phyloP scores from a whole-genome alignment of 1,140 invertebrate genomes.

The Sminthurides bifidus region DNA sequence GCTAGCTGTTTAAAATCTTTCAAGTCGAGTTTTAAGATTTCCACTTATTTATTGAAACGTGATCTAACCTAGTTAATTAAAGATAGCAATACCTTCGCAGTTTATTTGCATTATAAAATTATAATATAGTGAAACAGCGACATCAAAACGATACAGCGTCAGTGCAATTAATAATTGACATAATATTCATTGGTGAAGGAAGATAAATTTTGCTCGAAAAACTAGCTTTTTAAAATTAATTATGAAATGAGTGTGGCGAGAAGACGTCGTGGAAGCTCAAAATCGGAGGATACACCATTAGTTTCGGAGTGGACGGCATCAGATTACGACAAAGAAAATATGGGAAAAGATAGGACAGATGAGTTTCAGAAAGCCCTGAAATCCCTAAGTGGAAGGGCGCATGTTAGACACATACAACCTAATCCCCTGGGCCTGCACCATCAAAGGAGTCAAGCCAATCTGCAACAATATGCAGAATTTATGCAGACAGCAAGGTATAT shows the following conservation, averaged over 20 bases:
- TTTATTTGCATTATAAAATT: too few relatives aligned
- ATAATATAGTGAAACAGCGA: too few relatives aligned
- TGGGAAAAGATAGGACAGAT: too few relatives aligned
- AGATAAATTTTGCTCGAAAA: too few relatives aligned
- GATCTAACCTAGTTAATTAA: too few relatives aligned
- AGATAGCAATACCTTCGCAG: too few relatives aligned
- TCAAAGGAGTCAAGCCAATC: constrained; percentile 46
- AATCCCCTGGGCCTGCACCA: constrained; percentile 54
- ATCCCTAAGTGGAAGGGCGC: constrained; percentile 68
- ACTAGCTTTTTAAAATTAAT: constrained; percentile 1
- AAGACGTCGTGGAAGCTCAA: constrained; percentile 46
- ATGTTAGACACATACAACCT: constrained; percentile 48
- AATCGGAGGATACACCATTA: constrained; percentile 37
- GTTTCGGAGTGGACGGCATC: constrained; percentile 10
- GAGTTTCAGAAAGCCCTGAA: constrained; percentile 56
- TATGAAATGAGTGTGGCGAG: constrained; percentile 46
- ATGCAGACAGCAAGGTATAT: constrained; percentile 72
- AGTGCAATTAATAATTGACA: too few relatives aligned
- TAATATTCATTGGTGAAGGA: too few relatives aligned
- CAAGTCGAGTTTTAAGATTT: too few relatives aligned
- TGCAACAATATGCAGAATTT: constrained; percentile 83
- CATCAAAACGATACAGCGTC: too few relatives aligned
- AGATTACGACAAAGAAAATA: constrained; percentile 25
- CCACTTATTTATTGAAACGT: too few relatives aligned
- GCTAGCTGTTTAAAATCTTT: too few relatives aligned